Evolutionary conservation across 2,797 vertebrate species (phyloP), one percentile per base, ranked within the genome.

Genomic region (Myripristis jacobus): DNA sequence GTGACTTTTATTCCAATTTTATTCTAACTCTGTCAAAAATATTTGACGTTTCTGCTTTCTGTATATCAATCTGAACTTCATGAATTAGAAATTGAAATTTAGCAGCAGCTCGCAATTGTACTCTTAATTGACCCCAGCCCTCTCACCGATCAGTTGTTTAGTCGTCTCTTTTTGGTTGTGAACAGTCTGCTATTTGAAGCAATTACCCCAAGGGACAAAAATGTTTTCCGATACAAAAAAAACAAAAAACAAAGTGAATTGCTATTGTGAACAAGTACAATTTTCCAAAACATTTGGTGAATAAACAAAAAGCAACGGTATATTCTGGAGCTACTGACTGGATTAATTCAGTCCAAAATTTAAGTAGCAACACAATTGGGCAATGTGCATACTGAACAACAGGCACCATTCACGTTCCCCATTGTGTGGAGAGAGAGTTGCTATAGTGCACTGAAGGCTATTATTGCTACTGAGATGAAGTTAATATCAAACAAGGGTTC

Each of bases 241-340:
- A 31, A 31, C 5, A 83, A 88, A 86, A 18, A 53, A 79, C 70
- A 77, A 87, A 76, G 66, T 75, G 69, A 80, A 79, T 69, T 82
- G 76, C 60, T 59, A 74, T 81, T 69, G 68, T 81, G 67, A 88
- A 70, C 56, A 54, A 63, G 53, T 65, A 73, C 80, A 77, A 86
- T 89, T 89, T 89, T 79, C 73, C 76, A 68, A 89, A 90, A 84
- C 79, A 88, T 80, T 83, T 79, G 56, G 83, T 75, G 72, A 76
- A 88, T 84, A 79, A 86, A 77, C 54, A 74, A 54, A 71, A 63
- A 57, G 43, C 66, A 43, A n/a, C 61, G 50, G 56, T 75, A 47
- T 70, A 75, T 66, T 81, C 44, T 58, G 66, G 53, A 58, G 24
- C 43, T 43, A 66, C 46, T 73, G 51, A 66, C 41, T 21, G 36